A percentile compares a stretch with the other conserved stretches of the same genome.
Evolutionary conservation across 1,140 invertebrate species (phyloP).

Genomic region (Cryptotermes secundus): DNA sequence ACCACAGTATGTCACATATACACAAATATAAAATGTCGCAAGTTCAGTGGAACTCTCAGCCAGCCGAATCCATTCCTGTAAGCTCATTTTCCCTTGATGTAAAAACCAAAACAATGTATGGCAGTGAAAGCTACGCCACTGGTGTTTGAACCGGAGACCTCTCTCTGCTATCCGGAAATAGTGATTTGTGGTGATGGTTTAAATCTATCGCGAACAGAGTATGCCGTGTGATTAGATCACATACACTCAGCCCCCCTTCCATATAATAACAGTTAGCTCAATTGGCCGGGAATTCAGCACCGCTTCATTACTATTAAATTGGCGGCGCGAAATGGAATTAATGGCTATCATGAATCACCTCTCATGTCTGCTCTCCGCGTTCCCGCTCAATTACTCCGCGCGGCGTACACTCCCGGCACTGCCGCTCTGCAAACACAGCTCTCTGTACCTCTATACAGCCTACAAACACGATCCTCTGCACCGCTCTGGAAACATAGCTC

Average conservation of each 20-base stretch:
- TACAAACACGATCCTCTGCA: neutral
- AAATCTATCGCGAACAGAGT: constrained; percentile 31
- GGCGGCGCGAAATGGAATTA: constrained; percentile 37
- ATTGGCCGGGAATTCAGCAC: constrained; percentile 36
- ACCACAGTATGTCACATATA: too few relatives aligned
- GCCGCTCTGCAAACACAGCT: neutral
- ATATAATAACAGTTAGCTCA: constrained; percentile 35
- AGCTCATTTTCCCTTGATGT: too few relatives aligned
- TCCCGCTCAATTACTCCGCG: constrained; percentile 26
- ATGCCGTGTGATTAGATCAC: constrained; percentile 28
- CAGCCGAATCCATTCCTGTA: too few relatives aligned
- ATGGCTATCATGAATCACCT: constrained; percentile 34
- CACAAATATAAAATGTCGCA: too few relatives aligned
- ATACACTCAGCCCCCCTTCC: constrained; percentile 22
- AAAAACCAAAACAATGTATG: too few relatives aligned
- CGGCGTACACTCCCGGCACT: neutral
- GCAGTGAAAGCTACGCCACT: neutral
- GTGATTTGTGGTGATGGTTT: constrained; percentile 23
- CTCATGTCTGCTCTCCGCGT: neutral
- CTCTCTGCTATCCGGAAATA: constrained; percentile 3
- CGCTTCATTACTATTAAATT: constrained; percentile 37
- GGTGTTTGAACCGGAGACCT: neutral
- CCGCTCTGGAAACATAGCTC: neutral
- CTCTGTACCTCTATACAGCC: neutral
- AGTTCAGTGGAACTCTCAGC: too few relatives aligned